Evolutionary conservation across 2,888 invertebrate species (phyloP).

Genomic region (Rhynchonema sp.): DNA sequence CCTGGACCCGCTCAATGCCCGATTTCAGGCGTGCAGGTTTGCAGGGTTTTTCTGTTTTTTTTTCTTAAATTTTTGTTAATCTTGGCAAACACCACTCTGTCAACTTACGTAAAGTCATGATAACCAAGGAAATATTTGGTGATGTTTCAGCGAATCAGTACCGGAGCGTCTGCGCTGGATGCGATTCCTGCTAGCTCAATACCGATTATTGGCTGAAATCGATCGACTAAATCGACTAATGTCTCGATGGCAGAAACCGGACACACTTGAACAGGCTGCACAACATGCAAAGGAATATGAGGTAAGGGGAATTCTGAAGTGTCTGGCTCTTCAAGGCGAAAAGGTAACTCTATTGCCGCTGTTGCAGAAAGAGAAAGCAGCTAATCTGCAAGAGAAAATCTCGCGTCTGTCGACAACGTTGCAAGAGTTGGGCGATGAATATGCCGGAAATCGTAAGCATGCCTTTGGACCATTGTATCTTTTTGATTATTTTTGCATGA

Average conservation of each 20-base stretch:
- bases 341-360: too few relatives aligned
- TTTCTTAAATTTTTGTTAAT: too few relatives aligned
- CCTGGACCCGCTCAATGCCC: constrained; percentile 12
- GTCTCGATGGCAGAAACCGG: neutral
- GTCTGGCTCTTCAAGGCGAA: too few relatives aligned
- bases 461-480: too few relatives aligned
- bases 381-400: neutral
- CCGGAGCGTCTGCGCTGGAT: constrained; percentile 1
- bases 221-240: neutral
- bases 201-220: neutral
- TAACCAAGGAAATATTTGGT: too few relatives aligned
- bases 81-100: too few relatives aligned
- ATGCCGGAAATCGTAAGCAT: neutral
- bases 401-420: neutral
- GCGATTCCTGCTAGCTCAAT: neutral
- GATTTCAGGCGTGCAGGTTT: too few relatives aligned
- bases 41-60: too few relatives aligned
- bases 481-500: too few relatives aligned
- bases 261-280: neutral
- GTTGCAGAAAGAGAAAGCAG: neutral
- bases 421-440: neutral
- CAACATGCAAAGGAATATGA: neutral
- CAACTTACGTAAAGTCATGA: too few relatives aligned
- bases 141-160: too few relatives aligned
- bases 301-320: neutral